Conservation (phyloP, 1,140 invertebrate species). For the Drosophila arizonae region DNA sequence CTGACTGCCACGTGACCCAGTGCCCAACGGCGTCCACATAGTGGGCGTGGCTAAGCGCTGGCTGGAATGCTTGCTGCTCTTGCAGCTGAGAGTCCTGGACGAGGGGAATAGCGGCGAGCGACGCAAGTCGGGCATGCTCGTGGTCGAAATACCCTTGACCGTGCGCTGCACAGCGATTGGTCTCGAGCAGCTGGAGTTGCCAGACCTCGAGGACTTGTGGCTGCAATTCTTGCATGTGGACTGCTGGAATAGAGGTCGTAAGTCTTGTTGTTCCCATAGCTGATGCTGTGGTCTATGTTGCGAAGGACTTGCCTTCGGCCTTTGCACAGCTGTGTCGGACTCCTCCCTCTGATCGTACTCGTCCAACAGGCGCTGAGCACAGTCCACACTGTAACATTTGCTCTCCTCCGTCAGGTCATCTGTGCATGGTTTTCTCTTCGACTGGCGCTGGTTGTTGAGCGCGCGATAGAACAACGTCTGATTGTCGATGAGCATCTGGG, state of each 20-base stretch:
- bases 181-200: not conserved
- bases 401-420: slow-evolving; percentile 15
- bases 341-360: not conserved
- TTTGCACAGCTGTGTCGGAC: too few relatives aligned
- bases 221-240: not conserved
- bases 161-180: not conserved
- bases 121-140: slow-evolving; percentile 55
- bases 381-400: slow-evolving; percentile 8
- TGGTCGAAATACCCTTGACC: slow-evolving; percentile 5
- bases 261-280: slow-evolving; percentile 49
- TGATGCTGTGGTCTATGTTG: slow-evolving; percentile 36
- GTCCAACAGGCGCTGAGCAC: not conserved
- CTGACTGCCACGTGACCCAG: not conserved
- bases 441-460: slow-evolving; percentile 20
- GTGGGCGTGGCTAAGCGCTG: not conserved
- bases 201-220: not conserved
- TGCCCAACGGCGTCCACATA: not conserved
- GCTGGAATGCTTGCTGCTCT: not conserved
- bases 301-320: not conserved
- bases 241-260: not conserved
- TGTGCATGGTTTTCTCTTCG: slow-evolving; percentile 3
- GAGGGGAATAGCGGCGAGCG: not conserved
- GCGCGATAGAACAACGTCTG: slow-evolving; percentile 54
- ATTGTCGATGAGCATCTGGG: slow-evolving; percentile 68
- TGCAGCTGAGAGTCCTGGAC: not conserved